Evolutionary conservation across 2,113 vertebrate genomes (phyloP), one percentile per base, ranked within the genome.

Genomic region (Lichenostomus cassidix): DNA sequence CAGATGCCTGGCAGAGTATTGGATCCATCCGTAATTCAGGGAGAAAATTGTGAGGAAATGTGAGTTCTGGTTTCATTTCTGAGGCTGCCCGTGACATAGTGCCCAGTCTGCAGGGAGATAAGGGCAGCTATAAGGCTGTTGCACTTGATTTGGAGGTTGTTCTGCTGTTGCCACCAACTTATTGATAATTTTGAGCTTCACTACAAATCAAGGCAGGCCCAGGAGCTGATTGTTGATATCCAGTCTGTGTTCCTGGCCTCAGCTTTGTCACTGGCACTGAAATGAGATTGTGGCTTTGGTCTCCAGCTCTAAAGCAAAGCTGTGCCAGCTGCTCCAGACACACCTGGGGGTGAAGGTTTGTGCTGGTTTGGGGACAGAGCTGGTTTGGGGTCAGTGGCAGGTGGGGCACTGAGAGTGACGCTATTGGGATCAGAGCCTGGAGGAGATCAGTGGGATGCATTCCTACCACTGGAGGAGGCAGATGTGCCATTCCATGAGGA

Each of bases 71-170:
- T 31, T 86, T 44, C 39, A 74, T 94, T 91, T 88, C 90, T 44
- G 82, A 28, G 81, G 71, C 85, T 90, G 78, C 63, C 52, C 3
- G 2, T 94, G 93, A 94, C 81, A 78, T 12, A 96, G 90, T 56
- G 82, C 56, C 91, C 47, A 2, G 92, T 46, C 90, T 76, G 56
- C 76, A 44, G 79, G 60, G 93, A 95, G 93, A 88, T 88, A 90
- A 93, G 93, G 42, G 23, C 46, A 83, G 90, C 83, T 78, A 15
- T 88, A 12, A 88, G 92, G 87, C 71, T 93, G 63, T 7, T 88
- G 75, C 71, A 10, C 60, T 94, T 59, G 50, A 94, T 96, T 90
- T 94, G 93, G 92, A 93, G 85, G 29, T 86, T 77, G 92, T 83
- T 86, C 85, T 81, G 68, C 79, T 52, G 17, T 90, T 94, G 93